These are phyloP conservation scores for Vombatus ursinus DNA, from an alignment of 2,113 vertebrate genomes.

Conservation along the genomic window DNA sequence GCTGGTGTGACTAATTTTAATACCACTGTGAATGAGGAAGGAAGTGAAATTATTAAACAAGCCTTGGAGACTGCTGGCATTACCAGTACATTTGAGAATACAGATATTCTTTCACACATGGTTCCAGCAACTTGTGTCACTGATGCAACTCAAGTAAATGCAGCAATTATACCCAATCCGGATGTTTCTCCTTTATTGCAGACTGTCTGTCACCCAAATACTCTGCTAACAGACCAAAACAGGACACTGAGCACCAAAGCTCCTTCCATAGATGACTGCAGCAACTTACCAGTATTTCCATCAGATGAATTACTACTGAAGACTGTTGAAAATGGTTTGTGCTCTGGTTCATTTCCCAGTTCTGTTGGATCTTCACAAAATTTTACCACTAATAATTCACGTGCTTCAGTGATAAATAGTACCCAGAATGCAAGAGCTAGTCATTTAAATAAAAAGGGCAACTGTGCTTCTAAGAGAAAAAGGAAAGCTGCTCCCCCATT, in stretches of 20 bases:
- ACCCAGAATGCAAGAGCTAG: conserved; percentile 79
- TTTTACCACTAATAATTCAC: conserved; percentile 76
- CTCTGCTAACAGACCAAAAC: conserved; percentile 82
- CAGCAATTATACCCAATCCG: conserved; percentile 79
- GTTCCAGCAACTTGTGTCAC: conserved; percentile 80
- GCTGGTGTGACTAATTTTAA: conserved; percentile 80
- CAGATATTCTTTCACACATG: conserved; percentile 81
- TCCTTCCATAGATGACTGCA: conserved; percentile 76
- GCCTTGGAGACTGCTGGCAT: conserved; percentile 89
- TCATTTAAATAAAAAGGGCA: conserved; percentile 84
- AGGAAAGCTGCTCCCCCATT: conserved; percentile 81
- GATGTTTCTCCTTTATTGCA: conserved; percentile 74
- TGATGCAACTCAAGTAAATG: conserved; percentile 73
- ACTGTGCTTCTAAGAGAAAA: conserved; percentile 84
- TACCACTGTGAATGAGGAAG: conserved; percentile 82
- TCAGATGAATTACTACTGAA: conserved; percentile 82
- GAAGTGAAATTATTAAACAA: conserved; percentile 90
- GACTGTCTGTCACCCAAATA: conserved; percentile 75
- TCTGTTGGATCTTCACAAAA: conserved; percentile 75
- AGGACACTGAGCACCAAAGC: conserved; percentile 81
- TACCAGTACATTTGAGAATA: conserved; percentile 85
- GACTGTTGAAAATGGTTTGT: conserved; percentile 81
- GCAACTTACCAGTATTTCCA: conserved; percentile 78
- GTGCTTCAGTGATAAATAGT: conserved; percentile 86
- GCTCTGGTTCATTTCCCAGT: conserved; percentile 79